phyloP scores from a whole-genome alignment of 2,888 invertebrate species.

The Cosmia trapezina region DNA sequence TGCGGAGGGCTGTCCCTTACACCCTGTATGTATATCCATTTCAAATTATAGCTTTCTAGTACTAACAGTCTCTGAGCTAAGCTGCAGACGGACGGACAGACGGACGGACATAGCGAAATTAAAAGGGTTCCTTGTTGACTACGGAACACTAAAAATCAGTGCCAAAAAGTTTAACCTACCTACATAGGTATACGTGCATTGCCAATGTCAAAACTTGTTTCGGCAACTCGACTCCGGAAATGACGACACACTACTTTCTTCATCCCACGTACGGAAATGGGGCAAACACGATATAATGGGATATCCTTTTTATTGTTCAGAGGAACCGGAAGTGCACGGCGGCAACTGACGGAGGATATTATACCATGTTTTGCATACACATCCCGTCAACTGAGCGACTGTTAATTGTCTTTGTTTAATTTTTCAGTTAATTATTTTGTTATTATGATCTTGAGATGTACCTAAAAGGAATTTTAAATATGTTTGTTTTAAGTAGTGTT shows the following conservation, averaged over 20 bases:
- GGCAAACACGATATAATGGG: slow-evolving; percentile 56
- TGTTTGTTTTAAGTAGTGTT: background rate
- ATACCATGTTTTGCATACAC: slow-evolving; percentile 62
- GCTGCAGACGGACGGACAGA: too few relatives aligned
- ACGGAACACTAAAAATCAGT: too few relatives aligned
- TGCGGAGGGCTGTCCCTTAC: too few relatives aligned
- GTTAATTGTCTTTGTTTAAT: slow-evolving; percentile 36
- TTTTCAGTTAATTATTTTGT: slow-evolving; percentile 26
- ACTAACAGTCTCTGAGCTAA: too few relatives aligned
- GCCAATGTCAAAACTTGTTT: slow-evolving; percentile 24
- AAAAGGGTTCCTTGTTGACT: too few relatives aligned
- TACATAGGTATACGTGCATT: background rate
- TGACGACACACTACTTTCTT: slow-evolving; percentile 48
- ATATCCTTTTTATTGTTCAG: slow-evolving; percentile 64
- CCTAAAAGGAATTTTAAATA: slow-evolving; percentile 1
- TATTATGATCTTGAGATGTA: slow-evolving; percentile 31
- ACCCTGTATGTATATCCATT: too few relatives aligned
- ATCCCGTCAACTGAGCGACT: slow-evolving; percentile 58
- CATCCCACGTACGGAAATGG: slow-evolving; percentile 61
- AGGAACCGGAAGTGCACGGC: slow-evolving; percentile 55
- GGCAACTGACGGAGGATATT: slow-evolving; percentile 49
- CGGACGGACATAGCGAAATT: too few relatives aligned
- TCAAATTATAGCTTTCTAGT: too few relatives aligned
- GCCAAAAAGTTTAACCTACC: slow-evolving; percentile 1
- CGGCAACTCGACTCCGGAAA: slow-evolving; percentile 19